Base-by-base conservation (phyloP, 2,888 invertebrate genomes). In the Candidula unifasciata region DNA sequence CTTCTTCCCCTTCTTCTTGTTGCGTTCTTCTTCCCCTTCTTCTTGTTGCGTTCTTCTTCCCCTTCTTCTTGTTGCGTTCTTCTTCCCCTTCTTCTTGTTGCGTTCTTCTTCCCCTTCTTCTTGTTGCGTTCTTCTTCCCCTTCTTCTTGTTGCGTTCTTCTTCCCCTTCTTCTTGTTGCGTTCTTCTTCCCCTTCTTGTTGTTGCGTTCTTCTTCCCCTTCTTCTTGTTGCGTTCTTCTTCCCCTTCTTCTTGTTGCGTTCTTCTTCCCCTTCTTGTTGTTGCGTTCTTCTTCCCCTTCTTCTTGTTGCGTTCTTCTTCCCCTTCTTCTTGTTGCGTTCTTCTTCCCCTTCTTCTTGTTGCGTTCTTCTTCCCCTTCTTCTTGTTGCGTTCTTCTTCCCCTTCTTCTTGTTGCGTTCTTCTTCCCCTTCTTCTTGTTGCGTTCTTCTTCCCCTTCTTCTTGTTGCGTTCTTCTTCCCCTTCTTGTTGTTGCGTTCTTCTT, bases 181-280 rank as follows among this genome's bases (percentile, higher is more conserved):
- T n/a, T n/a, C n/a, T n/a, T n/a, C n/a, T n/a, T n/a, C n/a, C n/a
- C n/a, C n/a, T n/a, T n/a, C n/a, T n/a, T 27, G 8, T 27, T n/a
- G n/a, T 33, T 68, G 21, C 68, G 16, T 52, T 35, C 76, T 60
- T 66, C 27, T 54, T 30, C 68, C 33, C 64, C 5, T 57, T 33
- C 33, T 77, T 77, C 69, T 57, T 69, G 54, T 77, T 66, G 35
- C 69, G 57, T 54, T 71, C 78, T 83, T 35, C 30, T 54, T 27
- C 77, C 33, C 77, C 5, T 69, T 66, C 76, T 18, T 37, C n/a
- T 27, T 24, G n/a, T 13, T 10, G 10, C 54, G 54, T 18, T 13
- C n/a, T n/a, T n/a, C n/a, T n/a, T n/a, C n/a, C n/a, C n/a, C n/a
- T n/a, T n/a, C n/a, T n/a, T n/a, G n/a, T 10, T 18, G 18, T 54